phyloP scores from a whole-genome alignment of 2,888 invertebrate genomes.

The Chrysotoxum bicinctum region DNA sequence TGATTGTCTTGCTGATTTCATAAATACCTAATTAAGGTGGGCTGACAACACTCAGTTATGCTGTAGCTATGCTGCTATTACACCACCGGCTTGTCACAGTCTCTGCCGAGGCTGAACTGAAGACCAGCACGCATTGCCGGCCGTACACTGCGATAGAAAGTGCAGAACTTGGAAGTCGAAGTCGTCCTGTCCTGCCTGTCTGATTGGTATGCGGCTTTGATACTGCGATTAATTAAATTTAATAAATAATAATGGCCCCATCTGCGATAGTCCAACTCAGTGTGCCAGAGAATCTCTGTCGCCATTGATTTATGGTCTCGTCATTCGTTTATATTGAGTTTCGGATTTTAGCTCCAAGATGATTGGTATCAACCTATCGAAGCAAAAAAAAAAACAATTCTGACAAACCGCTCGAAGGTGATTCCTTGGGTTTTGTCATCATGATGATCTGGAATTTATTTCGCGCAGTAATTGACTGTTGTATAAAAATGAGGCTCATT shows the following conservation, averaged over 20 bases:
- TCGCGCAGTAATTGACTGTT: constrained; percentile 67
- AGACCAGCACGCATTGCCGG: constrained; percentile 28
- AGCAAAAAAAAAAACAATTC: neutral
- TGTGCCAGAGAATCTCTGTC: constrained; percentile 34
- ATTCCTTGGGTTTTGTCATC: constrained; percentile 56
- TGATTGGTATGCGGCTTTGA: constrained; percentile 70
- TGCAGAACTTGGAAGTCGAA: neutral
- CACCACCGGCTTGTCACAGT: constrained; percentile 65
- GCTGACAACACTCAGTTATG: constrained; percentile 71
- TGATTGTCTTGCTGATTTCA: constrained; percentile 73
- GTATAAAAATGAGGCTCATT: constrained; percentile 27
- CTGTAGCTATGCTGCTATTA: constrained; percentile 72
- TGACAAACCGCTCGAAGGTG: constrained; percentile 37
- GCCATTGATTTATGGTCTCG: constrained; percentile 67
- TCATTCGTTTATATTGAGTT: constrained; percentile 60
- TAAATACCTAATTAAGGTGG: constrained; percentile 73
- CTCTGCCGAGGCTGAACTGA: constrained; percentile 43
- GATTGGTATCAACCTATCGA: neutral
- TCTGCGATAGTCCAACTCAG: constrained; percentile 57
- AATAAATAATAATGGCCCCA: constrained; percentile 72
- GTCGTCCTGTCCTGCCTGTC: neutral
- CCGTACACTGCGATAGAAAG: neutral
- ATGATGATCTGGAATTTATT: constrained; percentile 68
- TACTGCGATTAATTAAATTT: constrained; percentile 72
- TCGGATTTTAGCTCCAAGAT: constrained; percentile 27